Evolutionary conservation across 1,140 invertebrate genomes (phyloP).

Genomic region (Ceratoteleas bidentatus): DNA sequence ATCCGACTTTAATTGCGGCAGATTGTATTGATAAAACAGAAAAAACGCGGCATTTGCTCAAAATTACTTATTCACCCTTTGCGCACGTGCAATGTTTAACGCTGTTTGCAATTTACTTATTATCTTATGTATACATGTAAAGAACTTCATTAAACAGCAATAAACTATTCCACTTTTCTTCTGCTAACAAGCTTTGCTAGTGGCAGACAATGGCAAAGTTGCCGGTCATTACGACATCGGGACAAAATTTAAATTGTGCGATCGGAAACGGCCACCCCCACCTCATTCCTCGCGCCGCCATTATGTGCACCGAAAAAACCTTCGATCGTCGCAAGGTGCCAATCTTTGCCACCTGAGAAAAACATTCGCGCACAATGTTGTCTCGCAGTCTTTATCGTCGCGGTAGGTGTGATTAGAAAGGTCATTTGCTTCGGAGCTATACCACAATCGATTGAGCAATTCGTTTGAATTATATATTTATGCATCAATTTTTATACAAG

Average conservation of each 20-base stretch:
- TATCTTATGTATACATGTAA: constrained; percentile 58
- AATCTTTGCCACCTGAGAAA: constrained; percentile 47
- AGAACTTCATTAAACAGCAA: constrained; percentile 60
- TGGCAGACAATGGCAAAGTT: constrained; percentile 22
- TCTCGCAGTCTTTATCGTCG: constrained; percentile 19
- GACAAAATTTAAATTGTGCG: constrained; percentile 31
- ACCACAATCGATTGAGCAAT: constrained; percentile 51
- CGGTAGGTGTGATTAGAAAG: constrained; percentile 58
- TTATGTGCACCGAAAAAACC: constrained; percentile 4
- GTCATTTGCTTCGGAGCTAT: constrained; percentile 57
- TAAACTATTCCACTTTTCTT: constrained; percentile 53
- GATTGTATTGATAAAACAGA: constrained; percentile 46
- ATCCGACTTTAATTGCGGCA: constrained; percentile 45
- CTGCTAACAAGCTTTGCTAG: constrained; percentile 49
- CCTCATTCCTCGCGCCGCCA: not conserved
- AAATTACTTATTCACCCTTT: constrained; percentile 52
- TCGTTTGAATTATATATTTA: constrained; percentile 45
- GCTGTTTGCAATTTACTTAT: constrained; percentile 55
- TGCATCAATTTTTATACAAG: constrained; percentile 44
- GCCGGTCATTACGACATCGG: constrained; percentile 6
- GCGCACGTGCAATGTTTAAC: constrained; percentile 26
- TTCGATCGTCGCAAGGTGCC: constrained; percentile 10
- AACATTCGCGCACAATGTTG: constrained; percentile 40
- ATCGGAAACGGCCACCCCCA: constrained; percentile 24
- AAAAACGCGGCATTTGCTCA: constrained; percentile 14